phyloP scores from a whole-genome alignment of 2,888 invertebrate genomes.

The Folsomia candida region DNA sequence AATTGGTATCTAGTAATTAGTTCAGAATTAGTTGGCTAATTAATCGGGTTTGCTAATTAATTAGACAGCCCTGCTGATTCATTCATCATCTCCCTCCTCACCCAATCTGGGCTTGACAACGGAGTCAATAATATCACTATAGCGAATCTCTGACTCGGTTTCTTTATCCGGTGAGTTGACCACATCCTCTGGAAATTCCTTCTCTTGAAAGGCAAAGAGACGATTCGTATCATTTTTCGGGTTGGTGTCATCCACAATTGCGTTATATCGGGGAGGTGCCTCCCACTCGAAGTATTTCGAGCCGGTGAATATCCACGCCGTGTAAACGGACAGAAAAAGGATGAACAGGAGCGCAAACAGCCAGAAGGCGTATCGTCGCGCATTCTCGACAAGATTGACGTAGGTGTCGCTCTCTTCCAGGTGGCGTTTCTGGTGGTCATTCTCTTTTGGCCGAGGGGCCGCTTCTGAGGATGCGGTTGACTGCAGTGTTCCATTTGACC shows the following conservation, averaged over 20 bases:
- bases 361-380: constrained; percentile 26
- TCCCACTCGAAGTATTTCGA: constrained; percentile 33
- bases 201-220: too few species aligned
- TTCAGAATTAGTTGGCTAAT: too few species aligned
- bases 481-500: too few species aligned
- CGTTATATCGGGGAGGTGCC: constrained; percentile 25
- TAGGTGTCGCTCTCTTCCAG: background rate
- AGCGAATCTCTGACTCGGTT: background rate
- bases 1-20: too few species aligned
- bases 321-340: constrained; percentile 27
- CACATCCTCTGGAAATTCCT: too few species aligned
- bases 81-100: too few species aligned
- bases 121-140: background rate
- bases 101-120: background rate
- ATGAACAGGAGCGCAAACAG: constrained; percentile 28
- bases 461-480: too few species aligned
- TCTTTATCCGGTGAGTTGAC: background rate
- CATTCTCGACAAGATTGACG: constrained; percentile 22
- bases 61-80: too few species aligned
- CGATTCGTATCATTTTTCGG: background rate
- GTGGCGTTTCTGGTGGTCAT: too few species aligned
- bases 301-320: constrained; percentile 25
- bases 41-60: too few species aligned
- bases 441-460: background rate
- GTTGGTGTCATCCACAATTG: constrained; percentile 4